phyloP scores from a whole-genome alignment of 2,888 invertebrate genomes.

The Luperina testacea region DNA sequence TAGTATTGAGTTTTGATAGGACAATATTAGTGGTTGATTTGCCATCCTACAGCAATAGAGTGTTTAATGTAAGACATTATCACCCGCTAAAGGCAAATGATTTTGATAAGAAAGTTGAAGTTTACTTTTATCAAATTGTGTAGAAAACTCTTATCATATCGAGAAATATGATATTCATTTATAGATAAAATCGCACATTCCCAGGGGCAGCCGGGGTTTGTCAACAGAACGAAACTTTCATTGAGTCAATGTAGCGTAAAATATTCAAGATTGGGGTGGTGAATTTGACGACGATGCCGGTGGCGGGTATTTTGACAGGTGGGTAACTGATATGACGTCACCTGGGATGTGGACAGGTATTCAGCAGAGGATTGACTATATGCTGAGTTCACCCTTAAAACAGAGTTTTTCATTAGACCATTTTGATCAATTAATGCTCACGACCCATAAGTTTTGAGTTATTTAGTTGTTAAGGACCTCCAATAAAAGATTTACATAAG shows the following conservation, averaged over 20 bases:
- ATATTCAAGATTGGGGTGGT: conserved; percentile 53
- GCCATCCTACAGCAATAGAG: no score
- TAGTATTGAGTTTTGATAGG: not conserved
- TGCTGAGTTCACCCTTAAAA: not conserved
- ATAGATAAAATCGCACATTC: conserved; percentile 49
- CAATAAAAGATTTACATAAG: not conserved
- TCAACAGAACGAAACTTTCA: conserved; percentile 48
- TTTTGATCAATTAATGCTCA: not conserved
- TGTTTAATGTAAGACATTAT: not conserved
- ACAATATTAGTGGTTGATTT: not conserved
- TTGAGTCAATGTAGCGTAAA: conserved; percentile 54
- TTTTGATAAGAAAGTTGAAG: not conserved
- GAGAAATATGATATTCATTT: conserved; percentile 48
- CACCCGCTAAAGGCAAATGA: not conserved
- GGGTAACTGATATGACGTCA: conserved; percentile 39
- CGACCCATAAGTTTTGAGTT: not conserved
- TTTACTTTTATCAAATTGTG: not conserved
- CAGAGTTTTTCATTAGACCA: not conserved
- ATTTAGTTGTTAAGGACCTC: not conserved
- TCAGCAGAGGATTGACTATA: not conserved
- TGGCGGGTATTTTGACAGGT: conserved; percentile 29
- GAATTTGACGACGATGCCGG: conserved; percentile 34
- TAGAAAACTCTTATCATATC: not conserved
- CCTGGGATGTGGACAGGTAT: not conserved
- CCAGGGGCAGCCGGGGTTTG: conserved; percentile 32